Percentiles rank a stretch among this genome's conserved stretches.
phyloP scores from a whole-genome alignment of 2,888 invertebrate species.

The Agrotis puta region DNA sequence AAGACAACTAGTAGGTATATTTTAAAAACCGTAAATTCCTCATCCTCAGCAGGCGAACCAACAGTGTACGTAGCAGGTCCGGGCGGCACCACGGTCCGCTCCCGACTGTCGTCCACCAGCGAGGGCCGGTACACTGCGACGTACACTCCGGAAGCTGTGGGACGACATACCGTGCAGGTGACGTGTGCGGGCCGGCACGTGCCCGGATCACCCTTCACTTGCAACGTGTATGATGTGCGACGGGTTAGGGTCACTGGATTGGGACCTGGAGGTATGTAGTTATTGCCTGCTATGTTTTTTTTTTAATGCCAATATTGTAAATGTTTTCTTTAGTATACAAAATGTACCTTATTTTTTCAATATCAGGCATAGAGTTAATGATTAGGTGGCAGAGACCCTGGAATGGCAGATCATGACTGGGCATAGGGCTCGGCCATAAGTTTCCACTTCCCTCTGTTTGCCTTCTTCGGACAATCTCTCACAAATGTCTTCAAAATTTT shows the following conservation, averaged over 20 bases:
- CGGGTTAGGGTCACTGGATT: conserved; percentile 94
- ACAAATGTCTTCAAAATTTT: too few species aligned
- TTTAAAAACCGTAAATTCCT: background rate
- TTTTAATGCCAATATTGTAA: too few species aligned
- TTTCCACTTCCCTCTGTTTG: too few species aligned
- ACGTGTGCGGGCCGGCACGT: conserved; percentile 96
- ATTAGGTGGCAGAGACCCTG: too few species aligned
- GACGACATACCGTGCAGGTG: conserved; percentile 96
- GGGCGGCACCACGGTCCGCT: conserved; percentile 95
- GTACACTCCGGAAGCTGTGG: conserved; percentile 96
- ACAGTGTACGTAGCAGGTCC: conserved; percentile 95
- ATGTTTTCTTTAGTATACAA: too few species aligned
- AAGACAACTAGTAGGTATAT: background rate
- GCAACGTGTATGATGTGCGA: conserved; percentile 98
- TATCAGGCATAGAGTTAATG: too few species aligned
- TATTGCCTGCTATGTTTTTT: background rate
- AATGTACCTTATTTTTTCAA: too few species aligned
- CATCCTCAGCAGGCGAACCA: conserved; percentile 90
- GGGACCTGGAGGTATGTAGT: conserved; percentile 84
- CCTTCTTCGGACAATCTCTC: too few species aligned
- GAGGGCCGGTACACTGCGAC: conserved; percentile 94
- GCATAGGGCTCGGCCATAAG: too few species aligned
- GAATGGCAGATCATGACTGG: too few species aligned
- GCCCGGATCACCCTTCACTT: conserved; percentile 97
- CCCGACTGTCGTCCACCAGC: conserved; percentile 92